Evolutionary conservation across 2,797 vertebrate species (phyloP).

Genomic region (Delichon dasypus): DNA sequence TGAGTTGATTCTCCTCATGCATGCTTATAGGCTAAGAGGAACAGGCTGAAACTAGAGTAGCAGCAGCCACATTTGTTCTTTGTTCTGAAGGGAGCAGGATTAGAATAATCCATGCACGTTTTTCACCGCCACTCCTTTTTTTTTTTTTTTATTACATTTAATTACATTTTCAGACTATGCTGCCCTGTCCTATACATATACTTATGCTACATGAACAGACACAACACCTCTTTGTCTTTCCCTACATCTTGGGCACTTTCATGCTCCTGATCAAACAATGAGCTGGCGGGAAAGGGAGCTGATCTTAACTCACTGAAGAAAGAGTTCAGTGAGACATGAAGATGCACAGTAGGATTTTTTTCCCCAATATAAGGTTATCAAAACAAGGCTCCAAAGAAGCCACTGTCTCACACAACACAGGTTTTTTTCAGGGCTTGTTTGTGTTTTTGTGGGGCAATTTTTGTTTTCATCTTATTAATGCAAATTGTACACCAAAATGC

Average conservation of each 20-base stretch:
- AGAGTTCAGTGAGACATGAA: slow-evolving; percentile 53
- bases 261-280: not conserved
- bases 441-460: not conserved
- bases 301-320: slow-evolving; percentile 29
- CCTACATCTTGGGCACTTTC: not conserved
- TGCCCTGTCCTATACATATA: not conserved
- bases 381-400: slow-evolving; percentile 34
- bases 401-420: not conserved
- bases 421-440: not conserved
- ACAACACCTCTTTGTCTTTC: slow-evolving; percentile 45
- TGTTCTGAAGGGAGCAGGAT: not conserved
- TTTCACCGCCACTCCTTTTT: not conserved
- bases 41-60: not conserved
- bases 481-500: not conserved
- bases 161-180: slow-evolving; percentile 9
- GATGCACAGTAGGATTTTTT: not conserved
- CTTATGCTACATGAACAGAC: slow-evolving; percentile 31
- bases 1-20: not conserved
- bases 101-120: not conserved
- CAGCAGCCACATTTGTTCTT: slow-evolving; percentile 3
- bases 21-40: not conserved
- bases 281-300: not conserved
- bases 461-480: not conserved
- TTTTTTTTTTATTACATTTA: not conserved
- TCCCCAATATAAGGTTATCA: not conserved